Evolutionary conservation across 2,888 invertebrate genomes (phyloP), one percentile per base, ranked within the genome.

Genomic region (Parnassius mnemosyne): DNA sequence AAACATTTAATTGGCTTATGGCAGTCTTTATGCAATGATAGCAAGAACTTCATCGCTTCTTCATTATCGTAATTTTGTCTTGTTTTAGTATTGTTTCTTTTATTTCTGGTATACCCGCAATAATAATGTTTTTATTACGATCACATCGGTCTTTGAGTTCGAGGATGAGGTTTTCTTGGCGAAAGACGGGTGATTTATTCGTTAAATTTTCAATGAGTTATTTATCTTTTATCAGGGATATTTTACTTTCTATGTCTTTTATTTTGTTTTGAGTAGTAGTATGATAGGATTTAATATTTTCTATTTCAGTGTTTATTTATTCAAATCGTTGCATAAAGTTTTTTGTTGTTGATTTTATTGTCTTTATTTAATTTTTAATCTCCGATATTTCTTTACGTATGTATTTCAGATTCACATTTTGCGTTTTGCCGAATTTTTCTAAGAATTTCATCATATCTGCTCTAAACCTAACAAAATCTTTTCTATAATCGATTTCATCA

Each of bases 91-190:
- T 67, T 66, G 50, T 66, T 66, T 13, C 61, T 52, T 16, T 16
- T 2, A 46, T 57, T 61, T 59, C 54, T 2, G 61, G 10, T 43
- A 71, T 63, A 53, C 72, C 72, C 46, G 66, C 69, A 51, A 74
- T 60, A 1, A 74, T 63, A 9, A 74, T 62, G 49, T 75, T 70
- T 66, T 69, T 71, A 42, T 68, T 68, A 47, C 71, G 65, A 0
- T 68, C 62, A 13, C 51, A 63, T 10, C 69, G 68, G 12, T 74
- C 71, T 52, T 70, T 68, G 3, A 74, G 25, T 60, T 71, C 71
- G 11, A 64, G 57, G 57, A 71, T 60, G 65, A 71, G 60, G 61
- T 67, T 63, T 68, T 71, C 66, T 44, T 68, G 63, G 9, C 20
- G 20, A 13, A 41, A 9, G 49, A 55, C 9, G 1, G 53, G 65